Evolutionary conservation across 2,113 vertebrate species (phyloP).

Genomic region (Myrmophylax atrothorax): DNA sequence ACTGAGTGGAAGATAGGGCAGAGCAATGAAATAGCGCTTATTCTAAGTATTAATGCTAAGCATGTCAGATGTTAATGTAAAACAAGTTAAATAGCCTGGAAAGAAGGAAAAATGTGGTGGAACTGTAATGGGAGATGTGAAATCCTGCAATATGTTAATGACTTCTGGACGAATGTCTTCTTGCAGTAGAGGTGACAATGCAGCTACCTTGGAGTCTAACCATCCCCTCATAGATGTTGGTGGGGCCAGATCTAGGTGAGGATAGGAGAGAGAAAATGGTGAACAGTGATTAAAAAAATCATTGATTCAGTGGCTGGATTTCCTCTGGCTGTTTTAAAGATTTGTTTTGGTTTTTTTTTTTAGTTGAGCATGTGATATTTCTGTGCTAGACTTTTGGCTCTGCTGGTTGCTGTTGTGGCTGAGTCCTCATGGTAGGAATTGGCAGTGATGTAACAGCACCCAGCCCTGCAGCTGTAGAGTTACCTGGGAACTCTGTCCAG

Average conservation of each 20-base stretch:
- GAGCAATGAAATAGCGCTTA: neutral
- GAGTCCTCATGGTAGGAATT: neutral
- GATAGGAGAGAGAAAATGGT: fast-evolving
- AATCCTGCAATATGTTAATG: neutral
- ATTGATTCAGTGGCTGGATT: neutral
- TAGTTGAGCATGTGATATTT: neutral
- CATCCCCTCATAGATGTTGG: neutral
- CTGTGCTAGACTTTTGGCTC: fast-evolving
- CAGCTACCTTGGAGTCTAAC: neutral
- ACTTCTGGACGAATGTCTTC: neutral
- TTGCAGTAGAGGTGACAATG: neutral
- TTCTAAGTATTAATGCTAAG: neutral
- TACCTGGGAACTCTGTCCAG: neutral
- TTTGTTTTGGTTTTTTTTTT: neutral
- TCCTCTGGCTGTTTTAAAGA: neutral
- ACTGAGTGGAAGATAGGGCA: neutral
- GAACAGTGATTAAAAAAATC: neutral
- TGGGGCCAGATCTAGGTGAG: neutral
- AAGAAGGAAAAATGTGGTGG: neutral
- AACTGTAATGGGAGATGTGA: neutral
- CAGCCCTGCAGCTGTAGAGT: neutral
- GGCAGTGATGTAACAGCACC: neutral
- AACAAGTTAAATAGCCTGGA: neutral
- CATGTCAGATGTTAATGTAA: neutral
- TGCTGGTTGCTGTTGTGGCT: fast-evolving